Evolutionary conservation across 2,113 vertebrate genomes (phyloP).

Genomic region (Cairina moschata): DNA sequence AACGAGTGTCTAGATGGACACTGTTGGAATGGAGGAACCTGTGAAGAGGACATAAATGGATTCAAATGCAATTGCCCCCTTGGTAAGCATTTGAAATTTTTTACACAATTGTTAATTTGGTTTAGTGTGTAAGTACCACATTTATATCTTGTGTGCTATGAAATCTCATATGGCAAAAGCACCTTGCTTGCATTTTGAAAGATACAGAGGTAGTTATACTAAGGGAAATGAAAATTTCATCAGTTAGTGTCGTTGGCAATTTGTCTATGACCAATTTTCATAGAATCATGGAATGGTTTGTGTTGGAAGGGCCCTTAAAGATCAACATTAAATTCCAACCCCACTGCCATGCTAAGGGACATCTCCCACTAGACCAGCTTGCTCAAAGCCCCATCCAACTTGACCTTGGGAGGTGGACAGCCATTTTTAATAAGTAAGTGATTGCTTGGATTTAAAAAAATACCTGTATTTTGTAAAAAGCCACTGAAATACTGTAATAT

Average conservation of each 20-base stretch:
- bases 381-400: too few relatives aligned
- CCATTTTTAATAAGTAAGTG: not conserved
- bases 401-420: too few relatives aligned
- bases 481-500: not conserved
- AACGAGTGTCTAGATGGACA: slow-evolving; percentile 75
- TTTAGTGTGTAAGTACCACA: not conserved
- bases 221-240: not conserved
- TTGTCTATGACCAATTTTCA: not conserved
- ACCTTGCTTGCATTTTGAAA: not conserved
- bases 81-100: slow-evolving; percentile 69
- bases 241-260: not conserved
- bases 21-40: slow-evolving; percentile 80
- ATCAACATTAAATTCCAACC: too few relatives aligned
- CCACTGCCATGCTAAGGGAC: too few relatives aligned
- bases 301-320: too few relatives aligned
- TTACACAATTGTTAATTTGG: not conserved
- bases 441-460: not conserved
- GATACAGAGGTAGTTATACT: not conserved
- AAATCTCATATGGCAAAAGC: not conserved
- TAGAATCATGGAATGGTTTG: too few relatives aligned
- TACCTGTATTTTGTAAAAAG: not conserved
- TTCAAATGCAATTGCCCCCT: slow-evolving; percentile 78
- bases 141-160: not conserved
- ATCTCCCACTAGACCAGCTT: too few relatives aligned
- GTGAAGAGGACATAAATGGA: slow-evolving; percentile 74